Base-by-base conservation (phyloP, 2,888 invertebrate species). In the Sphaerophoria rueppellii region DNA sequence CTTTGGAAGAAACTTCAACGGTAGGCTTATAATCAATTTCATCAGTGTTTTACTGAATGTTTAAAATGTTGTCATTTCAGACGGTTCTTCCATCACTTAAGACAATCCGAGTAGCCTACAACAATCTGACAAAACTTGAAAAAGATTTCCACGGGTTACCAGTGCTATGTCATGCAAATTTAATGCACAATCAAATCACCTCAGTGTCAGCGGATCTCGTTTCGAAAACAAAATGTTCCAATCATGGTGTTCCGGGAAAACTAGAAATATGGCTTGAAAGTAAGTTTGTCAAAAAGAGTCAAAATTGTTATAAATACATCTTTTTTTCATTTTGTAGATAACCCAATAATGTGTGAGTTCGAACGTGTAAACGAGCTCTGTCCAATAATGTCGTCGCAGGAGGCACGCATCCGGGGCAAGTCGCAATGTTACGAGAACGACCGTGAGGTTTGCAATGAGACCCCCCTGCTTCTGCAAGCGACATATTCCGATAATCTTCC, bases 121-220 rank as follows among this genome's bases (percentile, higher is more conserved):
- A 97, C 90, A 94, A 95, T 87, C 93, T 97, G 65, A 95, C 95
- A 4, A 92, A 94, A 58, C 92, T 97, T 88, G 95, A 96, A 83
- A 94, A 95, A 89, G 97, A 97, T 90, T 96, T 97, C 91, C 96
- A 96, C 88, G 96, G 96, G 0, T 92, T 97, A 83, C 96, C 97
- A 0, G 95, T 95, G 2, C 93, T 97, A 7, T 97, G 97, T 89
- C 94, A 95, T 90, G 96, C 96, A 3, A 96, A 97, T 91, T 92
- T 97, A 57, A 95, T 96, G 4, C 94, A 95, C 89, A 97, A 97
- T 91, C 93, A 94, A 89, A 96, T 97, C 86, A 93, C 94, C 69
- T 93, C 94, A 6, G 93, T 97, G 34, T 95, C 95, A 72, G 93
- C 94, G 69, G 96, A 96, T 89, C 92, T 97, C 60, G 96, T 96